phyloP scores from a whole-genome alignment of 2,888 invertebrate species.

The Diploptera punctata region DNA sequence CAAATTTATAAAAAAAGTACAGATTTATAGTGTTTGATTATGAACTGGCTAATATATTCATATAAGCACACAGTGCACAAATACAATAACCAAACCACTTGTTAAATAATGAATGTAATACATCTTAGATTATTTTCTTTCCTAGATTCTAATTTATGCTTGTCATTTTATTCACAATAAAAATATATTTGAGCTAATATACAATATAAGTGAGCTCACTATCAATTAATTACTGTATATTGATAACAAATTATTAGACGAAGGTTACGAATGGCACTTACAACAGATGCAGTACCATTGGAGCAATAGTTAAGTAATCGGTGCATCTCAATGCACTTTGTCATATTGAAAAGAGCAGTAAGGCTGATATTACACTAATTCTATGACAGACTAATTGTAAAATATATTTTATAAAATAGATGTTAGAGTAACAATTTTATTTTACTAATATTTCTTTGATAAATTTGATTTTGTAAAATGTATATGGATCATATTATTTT shows the following conservation, averaged over 20 bases:
- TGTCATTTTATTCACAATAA: background rate
- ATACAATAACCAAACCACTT: background rate
- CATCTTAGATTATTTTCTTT: background rate
- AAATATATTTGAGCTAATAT: constrained; percentile 26
- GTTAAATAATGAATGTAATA: background rate
- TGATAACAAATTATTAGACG: background rate
- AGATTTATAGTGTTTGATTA: background rate
- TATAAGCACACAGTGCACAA: background rate
- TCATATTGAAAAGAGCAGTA: background rate
- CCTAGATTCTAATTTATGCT: background rate
- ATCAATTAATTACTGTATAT: constrained; percentile 9
- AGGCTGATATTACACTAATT: background rate
- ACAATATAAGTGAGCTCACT: background rate
- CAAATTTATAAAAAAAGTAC: background rate
- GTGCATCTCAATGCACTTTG: background rate
- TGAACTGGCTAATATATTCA: background rate
- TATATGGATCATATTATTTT: too few relatives aligned
- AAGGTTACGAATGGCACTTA: background rate
- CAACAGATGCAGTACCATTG: background rate
- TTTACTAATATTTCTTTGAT: too few relatives aligned
- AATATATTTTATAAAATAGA: background rate
- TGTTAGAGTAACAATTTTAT: too few relatives aligned
- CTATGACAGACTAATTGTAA: background rate
- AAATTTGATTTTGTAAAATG: too few relatives aligned
- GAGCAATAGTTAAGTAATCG: background rate